Percentiles rank a stretch among this genome's conserved stretches.
Conservation (phyloP, 2,888 invertebrate species). For the Drosophila nr. perissopoda region DNA sequence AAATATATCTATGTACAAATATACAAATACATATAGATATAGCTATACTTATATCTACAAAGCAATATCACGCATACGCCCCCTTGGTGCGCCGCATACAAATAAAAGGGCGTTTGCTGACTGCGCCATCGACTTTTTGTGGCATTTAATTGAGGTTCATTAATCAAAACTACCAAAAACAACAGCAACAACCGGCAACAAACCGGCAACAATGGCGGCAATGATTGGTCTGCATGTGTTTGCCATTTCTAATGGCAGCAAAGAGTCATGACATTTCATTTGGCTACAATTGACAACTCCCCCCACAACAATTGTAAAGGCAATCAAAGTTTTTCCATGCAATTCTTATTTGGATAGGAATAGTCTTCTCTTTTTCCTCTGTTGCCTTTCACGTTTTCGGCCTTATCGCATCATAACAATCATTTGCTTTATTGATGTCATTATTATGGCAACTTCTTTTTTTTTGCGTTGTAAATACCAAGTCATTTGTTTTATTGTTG, state of each 20-base stretch:
- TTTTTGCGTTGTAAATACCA: constrained; percentile 43
- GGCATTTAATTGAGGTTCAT: constrained; percentile 71
- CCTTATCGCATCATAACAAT: constrained; percentile 70
- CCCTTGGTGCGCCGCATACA: constrained; percentile 33
- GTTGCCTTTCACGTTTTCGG: constrained; percentile 46
- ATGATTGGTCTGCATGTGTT: constrained; percentile 51
- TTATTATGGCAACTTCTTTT: constrained; percentile 67
- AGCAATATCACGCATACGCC: constrained; percentile 61
- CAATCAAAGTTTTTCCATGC: constrained; percentile 68
- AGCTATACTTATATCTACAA: constrained; percentile 15
- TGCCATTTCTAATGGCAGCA: constrained; percentile 58
- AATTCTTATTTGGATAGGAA: constrained; percentile 32
- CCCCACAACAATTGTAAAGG: constrained; percentile 3
- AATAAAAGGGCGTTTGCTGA: constrained; percentile 47
- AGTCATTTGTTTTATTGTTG: constrained; percentile 58
- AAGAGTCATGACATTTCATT: constrained; percentile 68
- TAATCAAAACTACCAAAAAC: constrained; percentile 59
- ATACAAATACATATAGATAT: constrained; percentile 2
- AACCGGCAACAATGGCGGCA: constrained; percentile 13
- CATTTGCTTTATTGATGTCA: constrained; percentile 76
- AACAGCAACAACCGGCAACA: constrained; percentile 9
- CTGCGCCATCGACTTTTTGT: constrained; percentile 35
- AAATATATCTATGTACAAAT: constrained; percentile 5
- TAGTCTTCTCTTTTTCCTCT: constrained; percentile 3
- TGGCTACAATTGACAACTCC: constrained; percentile 13